Base-by-base conservation (phyloP, 2,888 invertebrate species). In the Toxonevra muliebris region DNA sequence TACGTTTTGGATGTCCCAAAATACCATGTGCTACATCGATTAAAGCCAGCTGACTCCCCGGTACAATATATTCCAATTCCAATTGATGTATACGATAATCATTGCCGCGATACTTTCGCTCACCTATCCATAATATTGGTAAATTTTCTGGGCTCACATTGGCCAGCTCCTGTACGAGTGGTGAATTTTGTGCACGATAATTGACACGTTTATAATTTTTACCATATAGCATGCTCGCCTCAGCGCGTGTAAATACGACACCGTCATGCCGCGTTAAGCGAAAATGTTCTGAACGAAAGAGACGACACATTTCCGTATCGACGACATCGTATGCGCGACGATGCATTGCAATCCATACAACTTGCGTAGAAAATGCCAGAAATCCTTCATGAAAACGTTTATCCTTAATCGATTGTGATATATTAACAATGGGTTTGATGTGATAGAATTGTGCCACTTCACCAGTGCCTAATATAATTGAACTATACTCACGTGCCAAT, bases 201-300 rank as follows among this genome's bases (percentile, higher is more conserved):
- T 85, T 85, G 0, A 77, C 76, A 1, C 78, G 75, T 50, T 70
- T 76, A 60, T 82, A 77, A 53, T 80, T 80, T n/a, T 72, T 74
- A 0, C 84, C 84, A 63, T 79, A 82, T 0, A 85, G 73, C 41
- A 84, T 69, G 61, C 79, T 77, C 5, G 77, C 68, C 64, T 85
- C 85, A 1, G 76, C 63, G 0, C 62, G 66, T 0, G 75, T 73
- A 58, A 83, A 84, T 10, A 72, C 65, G 7, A 79, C 63, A 8
- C 74, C 70, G 15, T 80, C 76, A 1, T 75, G 74, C 0, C 76
- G 75, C 1, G 69, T 70, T 59, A 78, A 65, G 54, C 78, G 76
- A 67, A 84, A 85, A 68, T 85, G 84, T 19, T 82, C 80, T 4
- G 85, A 83, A 1, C 85, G 78, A 72, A 85, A 84, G 1, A 85